phyloP scores from a whole-genome alignment of 2,888 invertebrate genomes.

The Pardosa pseudoannulata region DNA sequence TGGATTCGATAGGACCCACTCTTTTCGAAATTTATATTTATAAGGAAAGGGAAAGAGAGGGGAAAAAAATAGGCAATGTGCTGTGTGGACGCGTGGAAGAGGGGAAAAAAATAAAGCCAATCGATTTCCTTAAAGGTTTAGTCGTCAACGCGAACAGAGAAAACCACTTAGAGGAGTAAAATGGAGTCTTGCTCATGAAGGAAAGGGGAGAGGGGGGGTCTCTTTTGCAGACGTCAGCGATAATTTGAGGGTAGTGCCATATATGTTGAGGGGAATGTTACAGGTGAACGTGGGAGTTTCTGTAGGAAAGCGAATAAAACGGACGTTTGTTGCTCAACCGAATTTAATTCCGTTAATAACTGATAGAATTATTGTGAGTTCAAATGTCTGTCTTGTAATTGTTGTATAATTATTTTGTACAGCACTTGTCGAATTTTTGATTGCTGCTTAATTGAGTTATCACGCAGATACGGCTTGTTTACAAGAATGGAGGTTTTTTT shows the following conservation, averaged over 20 bases:
- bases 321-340: too few species aligned
- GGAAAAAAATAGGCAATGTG: slow-evolving; percentile 27
- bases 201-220: slow-evolving; percentile 10
- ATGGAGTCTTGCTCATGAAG: slow-evolving; percentile 27
- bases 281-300: slow-evolving; percentile 6
- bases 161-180: slow-evolving; percentile 71
- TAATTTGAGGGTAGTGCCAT: slow-evolving; percentile 52
- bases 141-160: slow-evolving; percentile 70
- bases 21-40: slow-evolving; percentile 63
- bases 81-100: background rate
- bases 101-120: slow-evolving; percentile 25
- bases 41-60: slow-evolving; percentile 4
- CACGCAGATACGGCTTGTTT: too few species aligned
- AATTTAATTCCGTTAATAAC: background rate
- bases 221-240: slow-evolving; percentile 70
- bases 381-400: too few species aligned
- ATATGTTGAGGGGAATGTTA: background rate
- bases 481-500: too few species aligned
- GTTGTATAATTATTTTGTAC: too few species aligned
- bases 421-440: too few species aligned
- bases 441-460: too few species aligned
- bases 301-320: too few species aligned
- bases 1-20: slow-evolving; percentile 14
- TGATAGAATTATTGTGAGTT: too few species aligned
- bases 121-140: slow-evolving; percentile 70